phyloP scores from a whole-genome alignment of 2,797 vertebrate species.

The Clarias platycephalus region DNA sequence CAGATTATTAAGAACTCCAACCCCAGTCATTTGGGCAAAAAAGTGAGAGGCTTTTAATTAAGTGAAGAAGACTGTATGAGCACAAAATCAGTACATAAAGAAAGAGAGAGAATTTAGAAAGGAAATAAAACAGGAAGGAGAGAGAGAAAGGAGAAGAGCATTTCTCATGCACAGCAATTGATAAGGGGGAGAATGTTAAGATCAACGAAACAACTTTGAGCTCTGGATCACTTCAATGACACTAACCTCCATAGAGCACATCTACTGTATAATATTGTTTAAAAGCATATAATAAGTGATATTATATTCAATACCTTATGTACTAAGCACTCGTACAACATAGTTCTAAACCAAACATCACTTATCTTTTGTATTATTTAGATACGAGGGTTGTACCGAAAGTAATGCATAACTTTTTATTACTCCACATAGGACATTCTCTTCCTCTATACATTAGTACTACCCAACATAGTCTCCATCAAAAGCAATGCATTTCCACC shows the following conservation, averaged over 20 bases:
- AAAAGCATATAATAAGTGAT: not conserved
- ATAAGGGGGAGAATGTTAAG: constrained; percentile 48
- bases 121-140: constrained; percentile 1
- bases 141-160: constrained; percentile 10
- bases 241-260: not conserved
- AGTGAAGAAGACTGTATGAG: not conserved
- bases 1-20: constrained; percentile 1
- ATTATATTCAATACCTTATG: not conserved
- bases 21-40: constrained; percentile 32
- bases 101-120: constrained; percentile 3
- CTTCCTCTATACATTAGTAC: too few species aligned
- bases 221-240: constrained; percentile 50
- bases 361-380: not conserved
- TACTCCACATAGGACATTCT: too few species aligned
- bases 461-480: too few species aligned
- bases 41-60: not conserved
- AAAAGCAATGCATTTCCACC: too few species aligned
- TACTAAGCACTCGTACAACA: not conserved
- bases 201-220: constrained; percentile 10
- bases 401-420: too few species aligned
- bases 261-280: not conserved
- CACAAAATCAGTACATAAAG: not conserved
- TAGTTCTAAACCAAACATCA: not conserved
- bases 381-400: too few species aligned
- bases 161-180: constrained; percentile 54